phyloP scores from a whole-genome alignment of 2,113 vertebrate genomes.

The Fukomys damarensis region DNA sequence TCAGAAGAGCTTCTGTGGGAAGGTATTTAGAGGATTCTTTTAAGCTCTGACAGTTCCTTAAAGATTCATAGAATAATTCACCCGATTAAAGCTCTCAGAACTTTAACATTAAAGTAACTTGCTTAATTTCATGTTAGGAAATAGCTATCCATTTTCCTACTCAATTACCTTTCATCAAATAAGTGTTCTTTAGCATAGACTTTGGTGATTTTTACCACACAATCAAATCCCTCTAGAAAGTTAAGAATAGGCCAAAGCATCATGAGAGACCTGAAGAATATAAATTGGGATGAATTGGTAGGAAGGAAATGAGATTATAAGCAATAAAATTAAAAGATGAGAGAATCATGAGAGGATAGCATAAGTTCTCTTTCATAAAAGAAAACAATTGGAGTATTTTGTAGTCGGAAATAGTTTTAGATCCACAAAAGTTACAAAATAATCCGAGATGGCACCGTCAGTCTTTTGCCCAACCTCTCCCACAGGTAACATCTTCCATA shows the following conservation, averaged over 20 bases:
- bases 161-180: slow-evolving; percentile 27
- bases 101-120: not conserved
- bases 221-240: not conserved
- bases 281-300: not conserved
- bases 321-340: not conserved
- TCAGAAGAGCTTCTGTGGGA: not conserved
- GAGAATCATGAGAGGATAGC: not conserved
- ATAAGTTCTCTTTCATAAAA: not conserved
- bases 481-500: not conserved
- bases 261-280: not conserved
- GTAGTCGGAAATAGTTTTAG: not conserved
- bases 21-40: not conserved
- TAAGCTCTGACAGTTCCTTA: not conserved
- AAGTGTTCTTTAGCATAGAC: not conserved
- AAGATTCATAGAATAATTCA: not conserved
- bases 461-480: not conserved
- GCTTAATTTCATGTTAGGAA: slow-evolving; percentile 14
- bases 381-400: not conserved
- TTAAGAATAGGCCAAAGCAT: not conserved
- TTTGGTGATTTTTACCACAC: not conserved
- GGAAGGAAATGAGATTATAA: not conserved
- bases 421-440: not conserved
- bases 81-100: slow-evolving; percentile 17
- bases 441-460: not conserved
- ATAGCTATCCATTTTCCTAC: not conserved